Evolutionary conservation across 2,113 vertebrate species (phyloP).

Genomic region (Sorex araneus): DNA sequence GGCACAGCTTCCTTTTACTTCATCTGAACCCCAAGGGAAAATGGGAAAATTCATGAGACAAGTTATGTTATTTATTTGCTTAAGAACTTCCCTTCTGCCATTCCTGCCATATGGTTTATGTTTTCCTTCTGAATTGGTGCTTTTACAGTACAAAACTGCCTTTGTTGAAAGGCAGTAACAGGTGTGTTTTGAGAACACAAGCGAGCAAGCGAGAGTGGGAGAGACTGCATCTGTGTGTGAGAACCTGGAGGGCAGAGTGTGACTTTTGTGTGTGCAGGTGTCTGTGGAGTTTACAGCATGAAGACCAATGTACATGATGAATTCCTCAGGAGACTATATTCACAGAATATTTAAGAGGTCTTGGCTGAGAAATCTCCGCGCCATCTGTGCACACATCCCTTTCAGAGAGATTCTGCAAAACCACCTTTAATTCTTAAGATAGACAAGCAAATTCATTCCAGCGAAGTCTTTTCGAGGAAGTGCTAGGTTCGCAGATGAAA

Average conservation of each 20-base stretch:
- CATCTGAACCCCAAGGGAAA: constrained; percentile 55
- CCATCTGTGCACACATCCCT: constrained; percentile 46
- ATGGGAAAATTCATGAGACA: constrained; percentile 66
- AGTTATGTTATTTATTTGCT: constrained; percentile 65
- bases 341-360: constrained; percentile 37
- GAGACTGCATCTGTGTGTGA: constrained; percentile 35
- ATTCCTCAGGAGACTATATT: constrained; percentile 36
- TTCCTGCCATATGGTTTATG: constrained; percentile 67
- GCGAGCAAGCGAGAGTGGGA: neutral
- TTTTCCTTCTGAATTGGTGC: constrained; percentile 60
- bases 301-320: neutral
- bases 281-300: neutral
- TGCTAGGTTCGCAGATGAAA: neutral
- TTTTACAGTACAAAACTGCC: constrained; percentile 68
- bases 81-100: constrained; percentile 65
- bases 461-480: neutral
- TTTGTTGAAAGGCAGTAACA: constrained; percentile 70
- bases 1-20: constrained; percentile 45
- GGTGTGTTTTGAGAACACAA: constrained; percentile 61
- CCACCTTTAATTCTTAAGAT: constrained; percentile 35
- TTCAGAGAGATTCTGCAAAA: constrained; percentile 25
- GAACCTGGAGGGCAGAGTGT: neutral
- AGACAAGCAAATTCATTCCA: neutral
- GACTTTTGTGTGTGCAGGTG: constrained; percentile 66
- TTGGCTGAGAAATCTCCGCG: constrained; percentile 60